phyloP scores from a whole-genome alignment of 2,888 invertebrate species.

The Cephalotes varians region DNA sequence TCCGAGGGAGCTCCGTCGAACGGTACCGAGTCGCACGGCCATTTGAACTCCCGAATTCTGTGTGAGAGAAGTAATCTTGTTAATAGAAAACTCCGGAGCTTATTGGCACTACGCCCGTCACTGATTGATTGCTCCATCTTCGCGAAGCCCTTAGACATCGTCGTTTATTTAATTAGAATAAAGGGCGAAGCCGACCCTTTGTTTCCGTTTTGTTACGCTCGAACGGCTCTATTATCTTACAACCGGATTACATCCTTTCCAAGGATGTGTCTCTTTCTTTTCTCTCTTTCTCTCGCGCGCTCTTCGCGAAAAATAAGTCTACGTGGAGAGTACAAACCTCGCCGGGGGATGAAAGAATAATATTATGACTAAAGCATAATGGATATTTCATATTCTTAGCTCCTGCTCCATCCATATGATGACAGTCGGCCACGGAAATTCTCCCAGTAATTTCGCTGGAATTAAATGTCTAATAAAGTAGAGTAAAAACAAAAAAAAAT shows the following conservation, averaged over 20 bases:
- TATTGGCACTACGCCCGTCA: conserved; percentile 47
- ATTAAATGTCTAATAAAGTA: conserved; percentile 13
- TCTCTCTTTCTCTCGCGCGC: background rate
- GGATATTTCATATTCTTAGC: conserved; percentile 38
- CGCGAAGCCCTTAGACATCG: conserved; percentile 22
- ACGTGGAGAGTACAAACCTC: conserved; percentile 39
- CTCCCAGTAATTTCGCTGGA: background rate
- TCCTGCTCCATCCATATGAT: background rate
- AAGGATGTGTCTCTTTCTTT: background rate
- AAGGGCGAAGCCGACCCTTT: background rate
- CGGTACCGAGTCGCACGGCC: background rate
- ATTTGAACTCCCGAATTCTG: conserved; percentile 9
- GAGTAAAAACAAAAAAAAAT: background rate
- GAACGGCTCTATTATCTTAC: conserved; percentile 39
- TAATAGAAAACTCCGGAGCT: conserved; percentile 43
- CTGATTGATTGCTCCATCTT: conserved; percentile 41
- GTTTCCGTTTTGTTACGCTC: conserved; percentile 34
- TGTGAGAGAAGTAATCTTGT: conserved; percentile 45
- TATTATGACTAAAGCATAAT: conserved; percentile 43
- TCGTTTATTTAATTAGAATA: conserved; percentile 46
- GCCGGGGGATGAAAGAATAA: conserved; percentile 46
- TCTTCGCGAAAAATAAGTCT: conserved; percentile 38
- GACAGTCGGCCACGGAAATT: conserved; percentile 6
- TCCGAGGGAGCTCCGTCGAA: background rate
- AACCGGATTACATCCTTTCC: conserved; percentile 37